Percentiles rank a stretch among this genome's conserved stretches.
These are phyloP conservation scores for Scolanthus callimorphus DNA, from an alignment of 92 coral and sea anemone species.

Conservation along the genomic window DNA sequence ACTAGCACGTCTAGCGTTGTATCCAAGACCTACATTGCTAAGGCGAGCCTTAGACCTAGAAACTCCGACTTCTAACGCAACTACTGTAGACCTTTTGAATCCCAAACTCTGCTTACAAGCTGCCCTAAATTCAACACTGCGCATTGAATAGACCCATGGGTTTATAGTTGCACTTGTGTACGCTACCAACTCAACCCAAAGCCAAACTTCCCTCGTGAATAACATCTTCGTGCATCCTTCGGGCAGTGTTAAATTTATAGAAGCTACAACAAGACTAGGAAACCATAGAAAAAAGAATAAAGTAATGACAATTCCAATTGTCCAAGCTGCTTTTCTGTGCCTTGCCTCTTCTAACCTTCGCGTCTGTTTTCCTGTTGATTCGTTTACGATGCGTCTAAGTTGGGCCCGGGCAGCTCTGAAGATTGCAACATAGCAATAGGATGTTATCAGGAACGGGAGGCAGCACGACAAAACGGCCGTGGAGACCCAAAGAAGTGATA, in stretches of 20 bases:
- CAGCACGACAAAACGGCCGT: constrained; percentile 39
- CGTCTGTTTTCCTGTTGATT: constrained; percentile 13
- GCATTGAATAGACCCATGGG: constrained; percentile 79
- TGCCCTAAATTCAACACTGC: constrained; percentile 59
- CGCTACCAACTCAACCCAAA: constrained; percentile 59
- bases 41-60: background rate
- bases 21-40: background rate
- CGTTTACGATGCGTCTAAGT: constrained; percentile 41
- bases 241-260: constrained; percentile 41
- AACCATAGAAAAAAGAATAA: constrained; percentile 40
- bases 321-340: constrained; percentile 66
- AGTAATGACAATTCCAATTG: constrained; percentile 56
- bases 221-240: constrained; percentile 29
- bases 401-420: constrained; percentile 55
- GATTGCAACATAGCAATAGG: constrained; percentile 50
- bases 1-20: no score
- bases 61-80: constrained; percentile 23
- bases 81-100: constrained; percentile 9
- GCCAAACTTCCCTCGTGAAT: constrained; percentile 57
- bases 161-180: constrained; percentile 59
- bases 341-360: constrained; percentile 36
- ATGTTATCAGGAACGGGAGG: constrained; percentile 36
- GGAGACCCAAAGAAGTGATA: constrained; percentile 50
- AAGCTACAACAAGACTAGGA: constrained; percentile 54
- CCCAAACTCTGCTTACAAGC: constrained; percentile 42